Base-by-base conservation (phyloP, 2,888 invertebrate genomes). In the Seladonia tumulorum region DNA sequence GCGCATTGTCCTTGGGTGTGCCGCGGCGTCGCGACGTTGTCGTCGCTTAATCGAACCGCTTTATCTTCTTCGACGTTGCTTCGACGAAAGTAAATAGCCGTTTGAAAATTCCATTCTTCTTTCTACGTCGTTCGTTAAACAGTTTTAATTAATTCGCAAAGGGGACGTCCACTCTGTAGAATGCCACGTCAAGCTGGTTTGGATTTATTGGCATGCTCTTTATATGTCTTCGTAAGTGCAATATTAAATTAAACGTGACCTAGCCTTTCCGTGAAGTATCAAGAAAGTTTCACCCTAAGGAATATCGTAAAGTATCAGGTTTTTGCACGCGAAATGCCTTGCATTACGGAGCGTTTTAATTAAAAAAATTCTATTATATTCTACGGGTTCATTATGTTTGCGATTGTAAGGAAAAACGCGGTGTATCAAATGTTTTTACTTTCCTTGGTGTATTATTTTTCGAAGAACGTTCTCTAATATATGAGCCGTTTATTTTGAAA, bases 41-140 rank as follows among this genome's bases (percentile, higher is more conserved):
- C 71, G 66, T 63, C 49, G 71, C 16, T 79, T 63, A 77, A 83
- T 87, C 80, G 83, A 83, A 87, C 83, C 83, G 77, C 73, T 78
- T 63, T 53, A 80, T 81, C 80, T 79, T 14, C 71, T 78, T 77
- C 78, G 77, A 25, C 78, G 76, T 82, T 73, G 71, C 81, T 68
- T 60, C 75, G 22, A 22, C 18, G 66, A 71, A 60, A 39, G 68
- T 68, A 39, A 39, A 14, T 74, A n/a, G 42, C 12, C 47, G 53
- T 47, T 7, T 29, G 49, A 16, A 53, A 29, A 85, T 85, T 42
- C 80, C 76, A 80, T 85, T 80, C 86, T 74, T 74, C 60, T 29
- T 29, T 63, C 16, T 35, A 53, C 49, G 68, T 70, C 80, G 60
- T 76, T 85, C 39, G 71, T 85, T 57, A 85, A 76, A 85, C 0